These are phyloP conservation scores for Panzeria rudis DNA, from an alignment of 2,888 invertebrate genomes.

Conservation along the genomic window DNA sequence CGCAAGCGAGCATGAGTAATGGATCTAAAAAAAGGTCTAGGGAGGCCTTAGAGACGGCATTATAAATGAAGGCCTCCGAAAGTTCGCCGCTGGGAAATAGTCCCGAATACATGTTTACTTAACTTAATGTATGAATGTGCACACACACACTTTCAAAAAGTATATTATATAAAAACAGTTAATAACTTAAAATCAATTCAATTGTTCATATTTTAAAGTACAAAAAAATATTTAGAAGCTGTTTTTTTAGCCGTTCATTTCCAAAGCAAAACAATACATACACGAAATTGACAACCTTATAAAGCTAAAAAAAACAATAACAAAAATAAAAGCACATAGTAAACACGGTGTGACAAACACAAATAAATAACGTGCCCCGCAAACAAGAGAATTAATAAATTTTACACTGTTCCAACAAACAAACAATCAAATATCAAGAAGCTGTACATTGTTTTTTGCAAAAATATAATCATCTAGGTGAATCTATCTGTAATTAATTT, in stretches of 20 bases:
- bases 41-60: too few species aligned
- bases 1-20: too few species aligned
- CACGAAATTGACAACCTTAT: conserved; percentile 51
- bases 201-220: conserved; percentile 41
- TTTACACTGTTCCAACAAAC: conserved; percentile 39
- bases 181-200: conserved; percentile 59
- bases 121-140: not conserved
- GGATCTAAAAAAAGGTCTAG: too few species aligned
- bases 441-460: conserved; percentile 49
- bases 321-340: conserved; percentile 16
- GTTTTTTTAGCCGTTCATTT: conserved; percentile 56
- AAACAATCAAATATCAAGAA: conserved; percentile 43
- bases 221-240: conserved; percentile 39
- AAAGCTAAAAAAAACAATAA: conserved; percentile 38
- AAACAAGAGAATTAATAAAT: conserved; percentile 35
- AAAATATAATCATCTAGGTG: conserved; percentile 59
- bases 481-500: conserved; percentile 56
- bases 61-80: too few species aligned
- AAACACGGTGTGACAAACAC: conserved; percentile 20
- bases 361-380: conserved; percentile 12
- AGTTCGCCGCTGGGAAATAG: too few species aligned
- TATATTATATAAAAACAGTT: conserved; percentile 40
- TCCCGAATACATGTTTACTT: not conserved
- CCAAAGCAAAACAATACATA: conserved; percentile 39
- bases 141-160: not conserved